These are phyloP conservation scores for Mesaphorura yosii DNA, from an alignment of 1,140 invertebrate genomes.

Conservation along the genomic window DNA sequence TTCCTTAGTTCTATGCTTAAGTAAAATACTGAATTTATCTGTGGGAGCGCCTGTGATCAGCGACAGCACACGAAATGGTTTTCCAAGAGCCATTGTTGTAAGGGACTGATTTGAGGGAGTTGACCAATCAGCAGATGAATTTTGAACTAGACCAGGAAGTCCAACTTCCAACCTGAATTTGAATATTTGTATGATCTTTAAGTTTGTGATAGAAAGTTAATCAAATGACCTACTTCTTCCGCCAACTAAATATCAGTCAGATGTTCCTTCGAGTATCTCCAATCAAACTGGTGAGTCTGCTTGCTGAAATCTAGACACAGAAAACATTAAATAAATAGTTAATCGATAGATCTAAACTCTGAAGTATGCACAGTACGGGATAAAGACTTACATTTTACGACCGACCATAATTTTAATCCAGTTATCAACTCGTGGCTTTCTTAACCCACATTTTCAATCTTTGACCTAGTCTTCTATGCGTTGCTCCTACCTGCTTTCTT, in stretches of 20 bases:
- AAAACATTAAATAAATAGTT: too few species aligned
- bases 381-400: too few species aligned
- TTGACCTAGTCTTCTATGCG: too few species aligned
- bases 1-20: slow-evolving; percentile 75
- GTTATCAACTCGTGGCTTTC: too few species aligned
- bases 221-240: not conserved
- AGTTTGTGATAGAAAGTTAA: not conserved
- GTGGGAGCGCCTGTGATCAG: slow-evolving; percentile 70
- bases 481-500: too few species aligned
- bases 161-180: not conserved
- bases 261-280: not conserved
- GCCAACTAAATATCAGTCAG: not conserved
- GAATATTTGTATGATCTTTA: not conserved
- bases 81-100: slow-evolving; percentile 73
- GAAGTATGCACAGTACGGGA: too few species aligned
- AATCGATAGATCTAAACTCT: too few species aligned
- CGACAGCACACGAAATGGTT: slow-evolving; percentile 78
- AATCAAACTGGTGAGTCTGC: too few species aligned
- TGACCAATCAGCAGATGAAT: too few species aligned
- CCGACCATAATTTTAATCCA: too few species aligned
- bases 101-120: not conserved
- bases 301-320: too few species aligned
- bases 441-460: too few species aligned
- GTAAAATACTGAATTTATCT: slow-evolving; percentile 74
- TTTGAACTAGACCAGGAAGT: not conserved